A percentile compares a stretch with the other conserved stretches of the same genome.
Conservation (phyloP, 2,888 invertebrate genomes). For the Agrilus mali region DNA sequence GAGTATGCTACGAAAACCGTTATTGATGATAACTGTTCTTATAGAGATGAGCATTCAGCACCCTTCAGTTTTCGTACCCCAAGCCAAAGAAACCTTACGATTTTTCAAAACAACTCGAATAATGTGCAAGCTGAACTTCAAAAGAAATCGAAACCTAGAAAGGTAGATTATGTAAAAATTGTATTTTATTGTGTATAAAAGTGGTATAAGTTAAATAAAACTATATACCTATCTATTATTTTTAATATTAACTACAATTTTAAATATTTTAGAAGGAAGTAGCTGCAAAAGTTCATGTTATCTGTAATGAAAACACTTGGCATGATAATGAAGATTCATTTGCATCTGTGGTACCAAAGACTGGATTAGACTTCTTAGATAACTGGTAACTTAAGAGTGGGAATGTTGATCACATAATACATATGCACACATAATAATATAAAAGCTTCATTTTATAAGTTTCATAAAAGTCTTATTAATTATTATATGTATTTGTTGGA, state of each 20-base stretch:
- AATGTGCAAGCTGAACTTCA: constrained; percentile 4
- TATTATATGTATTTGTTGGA: background rate
- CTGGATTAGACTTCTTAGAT: constrained; percentile 48
- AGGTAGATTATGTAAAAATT: too few relatives aligned
- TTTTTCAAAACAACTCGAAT: constrained; percentile 28
- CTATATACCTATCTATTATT: too few relatives aligned
- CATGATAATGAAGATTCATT: background rate
- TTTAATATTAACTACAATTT: too few relatives aligned
- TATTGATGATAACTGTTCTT: constrained; percentile 47
- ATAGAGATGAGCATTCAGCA: constrained; percentile 71
- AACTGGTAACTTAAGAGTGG: constrained; percentile 40
- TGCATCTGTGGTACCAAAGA: constrained; percentile 38
- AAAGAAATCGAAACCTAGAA: background rate
- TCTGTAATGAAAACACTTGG: too few relatives aligned
- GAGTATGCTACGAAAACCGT: constrained; percentile 44
- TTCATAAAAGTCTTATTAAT: background rate
- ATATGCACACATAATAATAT: background rate
- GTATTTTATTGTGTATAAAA: too few relatives aligned
- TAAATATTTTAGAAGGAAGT: constrained; percentile 6
- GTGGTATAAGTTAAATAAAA: too few relatives aligned
- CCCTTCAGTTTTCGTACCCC: constrained; percentile 78
- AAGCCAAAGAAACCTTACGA: constrained; percentile 60
- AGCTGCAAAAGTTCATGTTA: background rate
- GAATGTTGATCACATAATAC: background rate
- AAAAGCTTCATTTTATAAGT: background rate